phyloP scores from a whole-genome alignment of 2,888 invertebrate species.

The Temnothorax rugatulus region DNA sequence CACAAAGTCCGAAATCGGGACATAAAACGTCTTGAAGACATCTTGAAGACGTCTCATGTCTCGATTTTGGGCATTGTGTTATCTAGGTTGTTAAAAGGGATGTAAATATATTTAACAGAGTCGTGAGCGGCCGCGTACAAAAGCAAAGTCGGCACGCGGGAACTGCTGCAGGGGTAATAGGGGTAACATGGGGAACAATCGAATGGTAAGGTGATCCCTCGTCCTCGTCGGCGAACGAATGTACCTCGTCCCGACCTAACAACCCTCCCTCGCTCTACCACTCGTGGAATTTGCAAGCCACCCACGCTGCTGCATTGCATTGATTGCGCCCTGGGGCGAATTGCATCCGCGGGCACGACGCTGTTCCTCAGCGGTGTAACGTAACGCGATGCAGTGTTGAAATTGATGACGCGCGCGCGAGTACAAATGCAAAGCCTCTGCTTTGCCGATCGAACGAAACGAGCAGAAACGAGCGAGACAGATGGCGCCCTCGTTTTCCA shows the following conservation, averaged over 20 bases:
- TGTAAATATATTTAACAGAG: too few relatives aligned
- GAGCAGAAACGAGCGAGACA: conserved; percentile 1
- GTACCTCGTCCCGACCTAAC: conserved; percentile 5
- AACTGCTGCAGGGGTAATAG: background rate
- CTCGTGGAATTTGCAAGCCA: conserved; percentile 69
- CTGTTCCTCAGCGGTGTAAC: conserved; percentile 51
- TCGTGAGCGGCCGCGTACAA: too few relatives aligned
- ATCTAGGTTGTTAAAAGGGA: too few relatives aligned
- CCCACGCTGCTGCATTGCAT: conserved; percentile 59
- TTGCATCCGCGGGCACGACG: conserved; percentile 64
- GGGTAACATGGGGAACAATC: conserved; percentile 5
- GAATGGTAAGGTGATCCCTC: conserved; percentile 10
- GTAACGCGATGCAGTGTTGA: conserved; percentile 60
- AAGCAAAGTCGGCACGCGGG: too few relatives aligned
- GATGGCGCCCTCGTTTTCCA: conserved; percentile 34
- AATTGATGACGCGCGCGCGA: conserved; percentile 66
- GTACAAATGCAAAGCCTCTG: conserved; percentile 27
- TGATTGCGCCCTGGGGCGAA: conserved; percentile 72
- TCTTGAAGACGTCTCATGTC: too few relatives aligned
- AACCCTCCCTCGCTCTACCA: conserved; percentile 27
- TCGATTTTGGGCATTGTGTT: too few relatives aligned
- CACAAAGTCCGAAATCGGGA: background rate
- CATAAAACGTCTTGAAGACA: too few relatives aligned
- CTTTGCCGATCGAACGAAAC: conserved; percentile 43
- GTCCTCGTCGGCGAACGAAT: conserved; percentile 15